Evolutionary conservation across 2,113 vertebrate genomes (phyloP).

Genomic region (Oenanthe melanoleuca): DNA sequence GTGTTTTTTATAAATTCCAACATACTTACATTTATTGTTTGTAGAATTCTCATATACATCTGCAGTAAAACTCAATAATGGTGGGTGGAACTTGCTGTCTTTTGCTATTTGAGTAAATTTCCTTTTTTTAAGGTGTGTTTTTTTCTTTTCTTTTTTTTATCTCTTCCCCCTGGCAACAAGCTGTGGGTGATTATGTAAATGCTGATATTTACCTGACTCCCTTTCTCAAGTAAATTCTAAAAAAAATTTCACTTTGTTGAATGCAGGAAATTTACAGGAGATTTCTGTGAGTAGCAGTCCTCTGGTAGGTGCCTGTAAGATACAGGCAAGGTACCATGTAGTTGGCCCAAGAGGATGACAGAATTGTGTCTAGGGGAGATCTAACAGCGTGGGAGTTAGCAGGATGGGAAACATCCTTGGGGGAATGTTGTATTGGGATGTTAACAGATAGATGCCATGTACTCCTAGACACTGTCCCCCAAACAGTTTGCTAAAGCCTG

Average conservation of each 20-base stretch:
- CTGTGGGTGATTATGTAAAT: not conserved
- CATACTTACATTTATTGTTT: not conserved
- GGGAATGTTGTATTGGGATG: not conserved
- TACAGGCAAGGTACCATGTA: fast-evolving
- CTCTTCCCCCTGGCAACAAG: not conserved
- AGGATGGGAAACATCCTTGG: not conserved
- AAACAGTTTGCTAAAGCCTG: not conserved
- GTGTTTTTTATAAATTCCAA: not conserved
- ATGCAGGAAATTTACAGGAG: not conserved
- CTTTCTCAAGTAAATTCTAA: not conserved
- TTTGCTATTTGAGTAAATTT: not conserved
- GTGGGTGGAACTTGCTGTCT: not conserved
- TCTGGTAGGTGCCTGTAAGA: not conserved
- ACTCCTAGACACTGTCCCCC: not conserved
- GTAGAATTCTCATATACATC: not conserved
- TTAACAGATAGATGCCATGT: not conserved
- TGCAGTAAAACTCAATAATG: not conserved
- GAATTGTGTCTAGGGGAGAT: not conserved
- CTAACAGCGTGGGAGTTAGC: not conserved
- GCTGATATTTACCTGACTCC: not conserved
- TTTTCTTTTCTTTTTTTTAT: fast-evolving
- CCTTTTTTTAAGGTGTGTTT: not conserved
- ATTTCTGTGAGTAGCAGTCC: not conserved
- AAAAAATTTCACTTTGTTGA: not conserved
- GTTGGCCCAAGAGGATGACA: not conserved